Conservation (phyloP, 2,797 vertebrate genomes). For the Rhinophrynus dorsalis region DNA sequence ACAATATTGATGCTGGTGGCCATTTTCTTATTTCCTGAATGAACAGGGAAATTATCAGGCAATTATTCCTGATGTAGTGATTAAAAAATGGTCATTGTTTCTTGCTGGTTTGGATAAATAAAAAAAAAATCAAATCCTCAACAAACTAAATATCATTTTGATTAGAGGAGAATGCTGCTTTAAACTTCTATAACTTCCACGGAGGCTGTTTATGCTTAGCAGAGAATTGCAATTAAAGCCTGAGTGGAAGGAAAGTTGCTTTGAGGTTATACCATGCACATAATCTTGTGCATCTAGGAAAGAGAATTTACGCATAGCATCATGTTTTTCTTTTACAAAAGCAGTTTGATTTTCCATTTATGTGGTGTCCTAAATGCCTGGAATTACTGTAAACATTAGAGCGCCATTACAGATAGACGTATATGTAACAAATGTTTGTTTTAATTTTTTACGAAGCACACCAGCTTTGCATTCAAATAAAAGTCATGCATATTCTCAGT, state of each 20-base stretch:
- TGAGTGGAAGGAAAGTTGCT: neutral
- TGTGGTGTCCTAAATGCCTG: slow-evolving; percentile 9
- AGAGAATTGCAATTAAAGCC: slow-evolving; percentile 27
- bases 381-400: slow-evolving; percentile 41
- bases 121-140: neutral
- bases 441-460: slow-evolving; percentile 18
- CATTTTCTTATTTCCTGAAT: neutral
- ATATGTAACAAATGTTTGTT: slow-evolving; percentile 28
- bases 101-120: neutral
- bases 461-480: slow-evolving; percentile 44
- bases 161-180: slow-evolving; percentile 25
- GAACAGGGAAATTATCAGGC: neutral
- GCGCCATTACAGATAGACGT: slow-evolving; percentile 44
- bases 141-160: neutral
- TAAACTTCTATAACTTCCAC: slow-evolving; percentile 2
- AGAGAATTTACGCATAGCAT: slow-evolving; percentile 11
- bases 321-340: slow-evolving; percentile 27
- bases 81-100: neutral
- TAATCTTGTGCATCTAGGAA: slow-evolving; percentile 2
- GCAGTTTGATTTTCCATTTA: slow-evolving; percentile 14
- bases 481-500: slow-evolving; percentile 49
- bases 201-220: slow-evolving; percentile 13
- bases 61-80: neutral
- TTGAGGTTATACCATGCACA: neutral
- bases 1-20: neutral